Percentiles rank a stretch among this genome's conserved stretches.
These are phyloP conservation scores for Stichopus chloronotus DNA, from an alignment of 35 echinoderm and acorn worm species.

Conservation along the genomic window DNA sequence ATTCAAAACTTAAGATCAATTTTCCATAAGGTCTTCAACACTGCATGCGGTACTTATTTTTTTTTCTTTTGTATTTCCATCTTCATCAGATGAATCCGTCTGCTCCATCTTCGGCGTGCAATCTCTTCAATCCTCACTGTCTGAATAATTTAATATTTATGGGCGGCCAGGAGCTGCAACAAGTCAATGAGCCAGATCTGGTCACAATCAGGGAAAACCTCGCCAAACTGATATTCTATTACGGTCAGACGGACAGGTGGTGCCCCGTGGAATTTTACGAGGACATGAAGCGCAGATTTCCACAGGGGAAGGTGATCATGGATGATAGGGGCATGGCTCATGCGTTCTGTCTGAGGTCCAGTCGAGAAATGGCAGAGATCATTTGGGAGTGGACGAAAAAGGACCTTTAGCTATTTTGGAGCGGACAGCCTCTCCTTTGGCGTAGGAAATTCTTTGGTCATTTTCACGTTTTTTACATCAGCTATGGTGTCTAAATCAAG, in stretches of 20 bases:
- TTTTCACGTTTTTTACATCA: too few relatives aligned
- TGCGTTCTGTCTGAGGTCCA: conserved; percentile 58
- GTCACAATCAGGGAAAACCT: conserved; percentile 41
- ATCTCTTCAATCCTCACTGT: conserved; percentile 53
- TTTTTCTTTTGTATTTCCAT: neutral
- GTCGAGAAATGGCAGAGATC: conserved; percentile 50
- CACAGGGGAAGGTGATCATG: conserved; percentile 17
- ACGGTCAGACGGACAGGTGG: conserved; percentile 55
- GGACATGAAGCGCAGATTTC: conserved; percentile 55
- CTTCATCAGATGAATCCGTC: conserved; percentile 35
- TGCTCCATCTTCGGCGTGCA: neutral
- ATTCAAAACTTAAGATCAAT: too few relatives aligned
- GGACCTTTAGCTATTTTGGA: neutral
- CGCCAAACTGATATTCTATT: conserved; percentile 58
- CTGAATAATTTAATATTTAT: conserved; percentile 55
- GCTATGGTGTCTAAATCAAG: too few relatives aligned
- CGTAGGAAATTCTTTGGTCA: too few relatives aligned
- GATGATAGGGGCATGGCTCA: conserved; percentile 40
- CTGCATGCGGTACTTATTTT: too few relatives aligned
- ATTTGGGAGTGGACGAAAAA: conserved; percentile 60
- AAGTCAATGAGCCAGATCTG: conserved; percentile 42
- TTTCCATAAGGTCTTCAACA: too few relatives aligned
- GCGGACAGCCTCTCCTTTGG: neutral
- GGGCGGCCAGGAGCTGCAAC: conserved; percentile 48
- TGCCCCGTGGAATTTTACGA: conserved; percentile 51